Conservation (phyloP, 2,797 vertebrate genomes). For the Oreonectes daqikongensis region DNA sequence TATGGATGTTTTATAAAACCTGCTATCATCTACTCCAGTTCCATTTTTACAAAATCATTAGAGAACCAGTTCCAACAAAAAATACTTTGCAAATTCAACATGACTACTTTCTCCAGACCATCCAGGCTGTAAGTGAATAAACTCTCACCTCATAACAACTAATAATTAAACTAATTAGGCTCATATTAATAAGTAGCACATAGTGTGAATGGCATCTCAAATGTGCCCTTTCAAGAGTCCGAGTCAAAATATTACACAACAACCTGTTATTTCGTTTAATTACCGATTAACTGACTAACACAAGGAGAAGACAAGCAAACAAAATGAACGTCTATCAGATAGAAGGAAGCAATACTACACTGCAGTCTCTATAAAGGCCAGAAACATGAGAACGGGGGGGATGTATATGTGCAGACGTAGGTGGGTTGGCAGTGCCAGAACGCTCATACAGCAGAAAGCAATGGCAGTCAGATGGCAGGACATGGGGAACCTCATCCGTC, state of each 20-base stretch:
- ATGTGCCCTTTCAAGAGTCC: background rate
- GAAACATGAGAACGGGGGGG: constrained; percentile 33
- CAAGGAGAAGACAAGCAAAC: background rate
- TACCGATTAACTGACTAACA: constrained; percentile 2
- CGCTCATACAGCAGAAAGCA: constrained; percentile 46
- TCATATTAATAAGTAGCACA: background rate
- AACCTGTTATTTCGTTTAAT: constrained; percentile 7
- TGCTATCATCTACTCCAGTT: too few relatives aligned
- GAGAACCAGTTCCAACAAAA: too few relatives aligned
- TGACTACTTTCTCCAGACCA: background rate
- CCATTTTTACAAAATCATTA: too few relatives aligned
- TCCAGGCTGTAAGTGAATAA: background rate
- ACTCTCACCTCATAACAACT: too few relatives aligned
- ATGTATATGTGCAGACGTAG: constrained; percentile 46
- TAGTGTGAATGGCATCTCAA: background rate
- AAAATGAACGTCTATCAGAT: background rate
- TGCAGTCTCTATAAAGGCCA: constrained; percentile 29
- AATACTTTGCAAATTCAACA: too few relatives aligned
- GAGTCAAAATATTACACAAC: constrained; percentile 3
- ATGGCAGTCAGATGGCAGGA: constrained; percentile 56
- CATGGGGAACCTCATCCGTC: constrained; percentile 58
- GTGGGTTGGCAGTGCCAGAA: constrained; percentile 38
- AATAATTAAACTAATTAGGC: constrained; percentile 8
- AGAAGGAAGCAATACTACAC: constrained; percentile 3
- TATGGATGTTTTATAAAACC: background rate